These are phyloP conservation scores for Xylocopa sonorina DNA, from an alignment of 1,140 invertebrate genomes.

Conservation along the genomic window DNA sequence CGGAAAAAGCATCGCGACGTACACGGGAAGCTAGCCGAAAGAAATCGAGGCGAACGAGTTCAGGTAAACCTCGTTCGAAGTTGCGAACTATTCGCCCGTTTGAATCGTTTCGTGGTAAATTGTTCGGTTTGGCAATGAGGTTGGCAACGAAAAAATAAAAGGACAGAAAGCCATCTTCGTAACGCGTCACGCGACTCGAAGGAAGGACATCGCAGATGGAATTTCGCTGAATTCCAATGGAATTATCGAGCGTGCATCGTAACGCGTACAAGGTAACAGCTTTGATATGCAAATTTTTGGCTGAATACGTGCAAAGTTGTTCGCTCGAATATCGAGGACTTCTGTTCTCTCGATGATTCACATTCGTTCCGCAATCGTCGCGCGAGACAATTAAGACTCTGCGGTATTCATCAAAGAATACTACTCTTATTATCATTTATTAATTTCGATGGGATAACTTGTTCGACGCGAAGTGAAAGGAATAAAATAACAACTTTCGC, in stretches of 20 bases:
- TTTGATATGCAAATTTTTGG: slow-evolving; percentile 32
- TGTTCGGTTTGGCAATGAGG: neutral
- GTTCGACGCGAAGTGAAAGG: no score
- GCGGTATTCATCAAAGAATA: neutral
- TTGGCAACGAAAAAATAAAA: neutral
- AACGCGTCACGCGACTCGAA: slow-evolving; percentile 28
- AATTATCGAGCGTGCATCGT: slow-evolving; percentile 40
- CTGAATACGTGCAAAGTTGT: neutral
- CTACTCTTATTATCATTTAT: no score
- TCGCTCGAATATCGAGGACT: neutral
- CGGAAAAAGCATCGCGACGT: neutral
- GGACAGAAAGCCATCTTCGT: neutral
- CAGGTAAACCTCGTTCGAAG: neutral
- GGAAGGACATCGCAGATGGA: neutral
- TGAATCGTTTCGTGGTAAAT: neutral
- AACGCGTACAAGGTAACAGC: slow-evolving; percentile 23
- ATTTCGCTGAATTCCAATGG: slow-evolving; percentile 9
- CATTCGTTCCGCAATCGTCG: neutral
- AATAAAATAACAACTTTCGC: no score
- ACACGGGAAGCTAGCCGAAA: neutral
- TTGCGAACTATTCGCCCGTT: slow-evolving; percentile 10
- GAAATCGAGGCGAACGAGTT: neutral
- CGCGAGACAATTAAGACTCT: neutral
- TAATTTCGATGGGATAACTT: no score
- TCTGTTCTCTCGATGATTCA: neutral